Percentiles rank a stretch among this genome's conserved stretches.
Evolutionary conservation across 2,797 vertebrate genomes (phyloP).

Genomic region (Nyctibius grandis): DNA sequence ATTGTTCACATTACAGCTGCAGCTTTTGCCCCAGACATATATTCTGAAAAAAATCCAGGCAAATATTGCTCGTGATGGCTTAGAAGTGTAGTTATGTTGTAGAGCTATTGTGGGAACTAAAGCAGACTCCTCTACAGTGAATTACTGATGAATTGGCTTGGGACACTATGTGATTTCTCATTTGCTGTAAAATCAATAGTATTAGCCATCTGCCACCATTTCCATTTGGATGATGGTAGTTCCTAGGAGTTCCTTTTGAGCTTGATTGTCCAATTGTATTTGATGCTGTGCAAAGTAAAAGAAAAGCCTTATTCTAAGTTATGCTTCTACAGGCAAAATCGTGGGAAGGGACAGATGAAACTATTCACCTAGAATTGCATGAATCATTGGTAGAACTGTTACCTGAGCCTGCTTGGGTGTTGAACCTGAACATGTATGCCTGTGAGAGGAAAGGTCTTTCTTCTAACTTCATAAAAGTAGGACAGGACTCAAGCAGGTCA

Average conservation of each 20-base stretch:
- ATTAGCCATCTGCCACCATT: background rate
- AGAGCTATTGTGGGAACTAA: background rate
- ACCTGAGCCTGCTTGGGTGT: background rate
- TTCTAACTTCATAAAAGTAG: background rate
- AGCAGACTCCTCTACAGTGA: background rate
- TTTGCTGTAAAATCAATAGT: background rate
- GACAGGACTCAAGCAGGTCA: accelerated
- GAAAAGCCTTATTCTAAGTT: background rate
- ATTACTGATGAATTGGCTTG: background rate
- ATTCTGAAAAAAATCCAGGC: background rate
- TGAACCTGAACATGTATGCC: accelerated
- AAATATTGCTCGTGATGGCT: background rate
- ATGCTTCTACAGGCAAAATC: background rate
- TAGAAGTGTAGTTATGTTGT: background rate
- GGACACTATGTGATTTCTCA: background rate
- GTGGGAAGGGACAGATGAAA: background rate
- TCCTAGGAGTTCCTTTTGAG: background rate
- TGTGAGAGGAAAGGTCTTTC: background rate
- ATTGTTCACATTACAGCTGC: background rate
- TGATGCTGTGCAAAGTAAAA: background rate
- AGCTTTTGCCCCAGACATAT: background rate
- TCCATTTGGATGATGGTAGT: background rate
- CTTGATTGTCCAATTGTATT: background rate
- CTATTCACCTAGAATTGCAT: background rate
- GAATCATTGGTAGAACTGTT: no score